These are phyloP conservation scores for Coregonus suidteri DNA, from an alignment of 2,797 vertebrate species.

Conservation along the genomic window DNA sequence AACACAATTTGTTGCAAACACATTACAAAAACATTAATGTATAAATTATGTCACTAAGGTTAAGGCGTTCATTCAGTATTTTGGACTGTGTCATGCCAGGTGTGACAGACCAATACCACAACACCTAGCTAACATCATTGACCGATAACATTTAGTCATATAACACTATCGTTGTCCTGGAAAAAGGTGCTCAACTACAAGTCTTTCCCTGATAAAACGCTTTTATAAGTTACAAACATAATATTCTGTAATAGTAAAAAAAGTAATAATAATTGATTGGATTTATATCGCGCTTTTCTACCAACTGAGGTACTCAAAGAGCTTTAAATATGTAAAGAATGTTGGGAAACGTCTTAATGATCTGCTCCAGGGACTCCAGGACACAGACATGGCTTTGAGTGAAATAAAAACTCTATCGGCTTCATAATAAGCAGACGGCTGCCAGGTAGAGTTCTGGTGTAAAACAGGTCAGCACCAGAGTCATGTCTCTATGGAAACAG, in stretches of 20 bases:
- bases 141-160: neutral
- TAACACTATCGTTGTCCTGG: neutral
- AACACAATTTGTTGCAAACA: neutral
- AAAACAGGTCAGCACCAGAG: constrained; percentile 8
- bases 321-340: constrained; percentile 9
- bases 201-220: constrained; percentile 9
- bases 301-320: too few relatives aligned
- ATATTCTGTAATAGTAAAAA: constrained; percentile 17
- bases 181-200: neutral
- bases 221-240: constrained; percentile 29
- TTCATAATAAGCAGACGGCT: neutral
- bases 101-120: neutral
- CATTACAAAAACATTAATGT: constrained; percentile 28
- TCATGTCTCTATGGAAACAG: constrained; percentile 13
- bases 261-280: too few relatives aligned
- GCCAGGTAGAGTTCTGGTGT: neutral
- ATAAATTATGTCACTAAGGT: neutral
- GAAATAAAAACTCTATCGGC: neutral
- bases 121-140: neutral
- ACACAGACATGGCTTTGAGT: constrained; percentile 3
- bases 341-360: constrained; percentile 7
- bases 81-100: neutral
- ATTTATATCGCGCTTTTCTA: too few relatives aligned
- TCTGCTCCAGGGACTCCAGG: constrained; percentile 10
- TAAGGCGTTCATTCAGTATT: neutral